Conservation (phyloP, 2,797 vertebrate genomes). For the Argentina silus region DNA sequence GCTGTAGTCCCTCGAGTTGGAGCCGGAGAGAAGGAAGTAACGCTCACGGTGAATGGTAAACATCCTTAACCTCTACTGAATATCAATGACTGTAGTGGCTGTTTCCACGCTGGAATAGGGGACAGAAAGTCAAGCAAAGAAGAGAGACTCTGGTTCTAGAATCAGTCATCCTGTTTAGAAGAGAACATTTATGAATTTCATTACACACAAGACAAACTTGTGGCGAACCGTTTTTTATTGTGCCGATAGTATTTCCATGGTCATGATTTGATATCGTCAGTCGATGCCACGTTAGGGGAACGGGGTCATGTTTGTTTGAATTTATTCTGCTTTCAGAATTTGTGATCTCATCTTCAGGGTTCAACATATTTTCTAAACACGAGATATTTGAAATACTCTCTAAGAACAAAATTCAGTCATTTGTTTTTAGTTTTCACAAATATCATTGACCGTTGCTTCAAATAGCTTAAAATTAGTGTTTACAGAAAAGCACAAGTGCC, state of each 20-base stretch:
- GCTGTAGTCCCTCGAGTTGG: slow-evolving; percentile 96
- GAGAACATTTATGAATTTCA: too few relatives aligned
- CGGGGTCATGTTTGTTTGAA: neutral
- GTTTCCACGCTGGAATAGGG: too few relatives aligned
- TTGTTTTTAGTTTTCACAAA: neutral
- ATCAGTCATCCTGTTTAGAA: too few relatives aligned
- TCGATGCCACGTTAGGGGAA: neutral
- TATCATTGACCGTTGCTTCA: neutral
- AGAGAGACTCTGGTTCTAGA: too few relatives aligned
- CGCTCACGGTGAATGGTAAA: slow-evolving; percentile 96
- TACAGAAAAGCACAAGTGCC: neutral
- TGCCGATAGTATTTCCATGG: too few relatives aligned
- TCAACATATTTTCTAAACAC: neutral
- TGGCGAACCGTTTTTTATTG: too few relatives aligned
- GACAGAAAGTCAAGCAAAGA: too few relatives aligned
- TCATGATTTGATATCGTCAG: neutral
- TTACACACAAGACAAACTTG: too few relatives aligned
- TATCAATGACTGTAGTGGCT: neutral
- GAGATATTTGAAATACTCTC: neutral
- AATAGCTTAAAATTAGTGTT: neutral
- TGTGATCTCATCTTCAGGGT: neutral
- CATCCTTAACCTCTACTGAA: neutral
- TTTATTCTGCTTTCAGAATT: neutral
- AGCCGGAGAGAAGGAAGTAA: slow-evolving; percentile 92
- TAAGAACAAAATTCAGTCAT: neutral